phyloP scores from a whole-genome alignment of 2,113 vertebrate species.

The Aleadryas rufinucha region DNA sequence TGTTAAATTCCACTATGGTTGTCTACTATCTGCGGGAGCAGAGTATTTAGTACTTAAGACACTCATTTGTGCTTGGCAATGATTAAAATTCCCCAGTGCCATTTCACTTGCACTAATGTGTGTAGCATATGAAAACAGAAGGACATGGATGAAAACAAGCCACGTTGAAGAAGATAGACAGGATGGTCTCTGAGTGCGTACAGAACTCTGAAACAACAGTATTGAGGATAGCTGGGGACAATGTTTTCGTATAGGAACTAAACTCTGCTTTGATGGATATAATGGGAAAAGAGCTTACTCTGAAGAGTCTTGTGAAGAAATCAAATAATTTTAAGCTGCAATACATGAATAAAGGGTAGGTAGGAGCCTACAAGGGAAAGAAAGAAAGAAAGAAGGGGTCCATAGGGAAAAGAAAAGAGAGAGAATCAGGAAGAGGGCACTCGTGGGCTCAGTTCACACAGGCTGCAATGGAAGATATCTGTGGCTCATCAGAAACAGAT shows the following conservation, averaged over 20 bases:
- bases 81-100: background rate
- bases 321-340: background rate
- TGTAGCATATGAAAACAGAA: background rate
- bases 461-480: background rate
- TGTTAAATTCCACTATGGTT: background rate
- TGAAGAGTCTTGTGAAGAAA: background rate
- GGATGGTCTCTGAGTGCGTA: background rate
- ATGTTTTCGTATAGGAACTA: background rate
- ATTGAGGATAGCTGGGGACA: background rate
- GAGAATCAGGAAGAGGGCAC: background rate
- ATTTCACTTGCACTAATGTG: background rate
- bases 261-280: background rate
- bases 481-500: background rate
- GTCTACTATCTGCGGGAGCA: background rate
- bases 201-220: background rate
- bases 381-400: background rate
- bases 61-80: background rate
- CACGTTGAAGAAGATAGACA: background rate
- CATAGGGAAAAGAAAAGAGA: background rate
- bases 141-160: background rate
- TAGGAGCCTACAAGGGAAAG: background rate
- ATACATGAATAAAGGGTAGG: background rate
- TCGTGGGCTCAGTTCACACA: background rate
- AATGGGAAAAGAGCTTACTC: background rate
- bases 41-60: background rate